Evolutionary conservation across 2,888 invertebrate species (phyloP).

Genomic region (Patella ulyssiponensis): DNA sequence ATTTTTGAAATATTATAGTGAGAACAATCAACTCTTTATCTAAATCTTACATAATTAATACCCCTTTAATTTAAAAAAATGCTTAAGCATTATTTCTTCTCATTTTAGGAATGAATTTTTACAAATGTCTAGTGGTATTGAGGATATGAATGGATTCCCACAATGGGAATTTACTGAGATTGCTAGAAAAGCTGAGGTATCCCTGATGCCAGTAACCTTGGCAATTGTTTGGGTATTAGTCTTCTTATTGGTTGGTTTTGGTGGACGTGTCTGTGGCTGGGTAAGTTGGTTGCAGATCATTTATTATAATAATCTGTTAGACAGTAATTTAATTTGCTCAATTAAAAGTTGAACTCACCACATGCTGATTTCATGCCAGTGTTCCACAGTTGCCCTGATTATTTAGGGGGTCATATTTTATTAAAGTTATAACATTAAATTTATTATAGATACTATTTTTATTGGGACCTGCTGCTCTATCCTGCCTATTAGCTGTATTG

Average conservation of each 20-base stretch:
- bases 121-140: constrained; percentile 48
- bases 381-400: too few species aligned
- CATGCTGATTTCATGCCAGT: too few species aligned
- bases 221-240: constrained; percentile 58
- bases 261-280: constrained; percentile 64
- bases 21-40: too few species aligned
- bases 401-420: too few species aligned
- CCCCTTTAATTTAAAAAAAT: too few species aligned
- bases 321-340: too few species aligned
- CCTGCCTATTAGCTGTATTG: constrained; percentile 53
- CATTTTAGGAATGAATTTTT: constrained; percentile 55
- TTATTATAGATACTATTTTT: constrained; percentile 51
- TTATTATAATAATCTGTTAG: too few species aligned
- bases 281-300: constrained; percentile 38
- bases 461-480: constrained; percentile 54
- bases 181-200: constrained; percentile 49
- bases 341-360: too few species aligned
- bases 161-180: constrained; percentile 58
- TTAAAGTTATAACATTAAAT: too few species aligned
- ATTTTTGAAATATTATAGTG: too few species aligned
- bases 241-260: constrained; percentile 58
- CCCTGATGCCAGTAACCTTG: constrained; percentile 58
- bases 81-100: too few species aligned
- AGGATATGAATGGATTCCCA: constrained; percentile 57
- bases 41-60: too few species aligned